Base-by-base conservation (phyloP, 2,113 vertebrate species). In the Sardina pilchardus region DNA sequence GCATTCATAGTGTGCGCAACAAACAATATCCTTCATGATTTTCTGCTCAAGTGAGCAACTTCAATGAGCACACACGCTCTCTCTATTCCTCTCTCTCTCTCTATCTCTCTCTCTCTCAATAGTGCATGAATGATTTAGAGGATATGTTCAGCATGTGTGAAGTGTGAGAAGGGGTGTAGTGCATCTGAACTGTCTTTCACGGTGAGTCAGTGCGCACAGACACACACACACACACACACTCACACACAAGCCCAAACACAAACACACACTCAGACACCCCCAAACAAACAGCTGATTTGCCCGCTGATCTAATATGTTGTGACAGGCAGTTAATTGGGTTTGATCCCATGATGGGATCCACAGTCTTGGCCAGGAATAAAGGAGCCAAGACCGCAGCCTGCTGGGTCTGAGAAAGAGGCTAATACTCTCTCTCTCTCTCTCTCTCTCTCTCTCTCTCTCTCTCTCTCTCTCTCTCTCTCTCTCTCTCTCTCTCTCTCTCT, bases 251-350 rank as follows among this genome's bases (percentile, higher is more conserved):
- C 45, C 6, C 21, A 63, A 19, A 63, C 24, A 63, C 53, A 56
- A 8, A 56, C 53, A 56, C 53, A 56, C 53, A 56, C 53, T 21
- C 17, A 59, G 5, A 59, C 53, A n/a, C 59, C 3, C 8, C 1
- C 59, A 71, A 71, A 30, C 63, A 71, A 71, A 71, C 63, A 71
- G 3, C n/a, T 2, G 26, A 34, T 71, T 14, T 71, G 26, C 34
- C 2, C 2, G 30, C 14, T 71, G 63, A 71, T 71, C 2, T 71
- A 34, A 71, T 71, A 14, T 16, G 10, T 71, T 71, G 26, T 71
- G 63, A 71, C 63, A 71, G 26, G 63, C 63, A 71, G 63, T 34
- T 71, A 71, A 71, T 71, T 71, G 30, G 63, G n/a, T 71, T 71
- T 34, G 63, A 71, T 71, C 26, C 14, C 63, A 71, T 71, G 63